Base-by-base conservation (phyloP, 1,140 invertebrate genomes). In the Aphidius ervi region DNA sequence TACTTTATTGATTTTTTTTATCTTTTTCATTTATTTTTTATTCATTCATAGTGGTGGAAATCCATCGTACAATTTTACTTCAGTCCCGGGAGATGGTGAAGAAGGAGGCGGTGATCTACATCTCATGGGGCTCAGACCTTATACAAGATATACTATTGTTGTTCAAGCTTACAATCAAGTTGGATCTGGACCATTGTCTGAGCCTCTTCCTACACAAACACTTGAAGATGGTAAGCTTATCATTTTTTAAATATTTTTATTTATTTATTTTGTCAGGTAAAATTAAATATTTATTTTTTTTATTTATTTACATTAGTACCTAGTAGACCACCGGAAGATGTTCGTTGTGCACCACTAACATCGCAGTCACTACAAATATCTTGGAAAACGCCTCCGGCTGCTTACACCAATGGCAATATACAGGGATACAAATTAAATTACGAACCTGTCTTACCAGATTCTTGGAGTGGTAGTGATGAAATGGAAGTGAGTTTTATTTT, bases 161-260 rank as follows among this genome's bases (percentile, higher is more conserved):
- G 88, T 93, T 46, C 91, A 93, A 74, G 91, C 92, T 2, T 94
- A 90, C 73, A 96, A 95, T 78, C 86, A 88, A 70, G 86, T 92
- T 53, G 93, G 93, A 9, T 83, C 86, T 3, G 92, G 92, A 39
- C 93, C 92, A 4, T 76, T 88, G 0, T 90, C 89, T 1, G 87
- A 90, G 53, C 86, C 89, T 47, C 81, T 87, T 0, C 82, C 85
- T 0, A 87, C 88, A 0, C 87, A 90, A 68, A 93, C 91, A n/a
- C 80, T 91, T 71, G 89, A 92, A 75, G 91, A 91, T 74, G 90
- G 90, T 91, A 72, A 82, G 77, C 50, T 63, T 9, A 43, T 39
- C 6, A 40, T 43, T 8, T 43, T 43, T 9, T 43, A 43, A 6
- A 6, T 9, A 1, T 43, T 6, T 3, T 43, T 43, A 10, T 43